Base-by-base conservation (phyloP, 1,140 invertebrate species). In the Drosophila lacertosa region DNA sequence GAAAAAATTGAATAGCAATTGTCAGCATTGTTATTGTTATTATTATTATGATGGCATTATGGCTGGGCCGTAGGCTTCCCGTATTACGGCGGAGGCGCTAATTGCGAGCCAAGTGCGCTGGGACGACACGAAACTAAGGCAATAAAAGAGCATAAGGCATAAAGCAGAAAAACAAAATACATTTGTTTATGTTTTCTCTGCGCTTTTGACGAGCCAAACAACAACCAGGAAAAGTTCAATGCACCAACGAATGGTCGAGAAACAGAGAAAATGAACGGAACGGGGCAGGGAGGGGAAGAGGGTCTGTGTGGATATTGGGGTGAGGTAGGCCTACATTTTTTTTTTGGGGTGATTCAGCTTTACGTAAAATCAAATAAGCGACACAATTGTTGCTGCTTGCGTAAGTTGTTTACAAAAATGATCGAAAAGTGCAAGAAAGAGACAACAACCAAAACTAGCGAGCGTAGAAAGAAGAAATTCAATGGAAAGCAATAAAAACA, bases 361-460 rank as follows among this genome's bases (percentile, higher is more conserved):
- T 88, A 81, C 81, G 80, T 84, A 84, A 84, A 80, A 55, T 63
- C 76, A 54, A 57, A 69, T 69, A 74, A 77, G 78, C 69, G 78
- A 74, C 64, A 79, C 67, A 70, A 32, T 55, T 74, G 55, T 63
- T 71, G 42, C 37, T 70, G 59, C 82, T 86, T 86, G 83, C 83
- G 75, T 89, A 88, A 89, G 83, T 88, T 88, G 82, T 88, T 88
- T 81, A 88, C 82, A 77, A 67, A 67, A 62, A 68, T 63, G 51
- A 69, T 71, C 76, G 58, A 80, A 81, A 57, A 67, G 73, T 66
- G 72, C 10, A 47, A 47, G 64, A 72, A 78, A 84, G 50, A 53
- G 33, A 57, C 9, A 45, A 45, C 39, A 68, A 53, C 3, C 16
- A n/a, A 45, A 45, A 45, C 33, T 13, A 13, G 33, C n/a, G 33